phyloP scores from a whole-genome alignment of 2,113 vertebrate genomes.

The Trogon melanurus region DNA sequence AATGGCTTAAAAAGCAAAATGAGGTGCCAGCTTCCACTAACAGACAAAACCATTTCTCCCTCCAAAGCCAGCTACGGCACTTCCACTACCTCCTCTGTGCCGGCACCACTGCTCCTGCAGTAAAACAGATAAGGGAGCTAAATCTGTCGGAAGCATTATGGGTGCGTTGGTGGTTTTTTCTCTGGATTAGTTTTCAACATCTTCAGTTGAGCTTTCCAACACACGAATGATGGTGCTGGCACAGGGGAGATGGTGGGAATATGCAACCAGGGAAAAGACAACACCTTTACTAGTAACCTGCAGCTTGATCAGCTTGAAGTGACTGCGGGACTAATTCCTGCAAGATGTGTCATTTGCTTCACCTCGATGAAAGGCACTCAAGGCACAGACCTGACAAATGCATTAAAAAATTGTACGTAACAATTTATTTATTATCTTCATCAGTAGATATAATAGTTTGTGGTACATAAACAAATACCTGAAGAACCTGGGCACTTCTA shows the following conservation, averaged over 20 bases:
- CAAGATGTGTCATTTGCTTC: neutral
- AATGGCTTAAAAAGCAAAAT: slow-evolving; percentile 51
- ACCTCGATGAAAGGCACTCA: neutral
- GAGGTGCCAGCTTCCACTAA: slow-evolving; percentile 35
- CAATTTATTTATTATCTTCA: neutral
- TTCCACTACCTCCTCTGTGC: slow-evolving; percentile 34
- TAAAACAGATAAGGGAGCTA: slow-evolving; percentile 53
- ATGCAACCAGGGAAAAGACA: neutral
- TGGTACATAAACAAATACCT: neutral
- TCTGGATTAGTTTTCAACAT: slow-evolving; percentile 1
- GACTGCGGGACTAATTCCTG: neutral
- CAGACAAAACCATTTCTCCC: slow-evolving; percentile 42
- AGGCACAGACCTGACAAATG: neutral
- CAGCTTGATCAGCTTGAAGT: neutral
- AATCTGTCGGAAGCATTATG: neutral
- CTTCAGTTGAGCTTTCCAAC: neutral
- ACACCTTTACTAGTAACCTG: neutral
- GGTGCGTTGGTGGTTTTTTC: neutral
- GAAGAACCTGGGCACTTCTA: neutral
- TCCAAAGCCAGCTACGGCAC: slow-evolving; percentile 33
- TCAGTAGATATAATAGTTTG: neutral
- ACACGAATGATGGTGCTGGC: neutral
- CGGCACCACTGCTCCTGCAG: slow-evolving; percentile 18
- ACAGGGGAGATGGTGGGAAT: neutral
- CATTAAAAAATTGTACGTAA: neutral